A percentile compares a stretch with the other conserved stretches of the same genome.
phyloP scores from a whole-genome alignment of 2,797 vertebrate genomes.

The Amazonetta brasiliensis region DNA sequence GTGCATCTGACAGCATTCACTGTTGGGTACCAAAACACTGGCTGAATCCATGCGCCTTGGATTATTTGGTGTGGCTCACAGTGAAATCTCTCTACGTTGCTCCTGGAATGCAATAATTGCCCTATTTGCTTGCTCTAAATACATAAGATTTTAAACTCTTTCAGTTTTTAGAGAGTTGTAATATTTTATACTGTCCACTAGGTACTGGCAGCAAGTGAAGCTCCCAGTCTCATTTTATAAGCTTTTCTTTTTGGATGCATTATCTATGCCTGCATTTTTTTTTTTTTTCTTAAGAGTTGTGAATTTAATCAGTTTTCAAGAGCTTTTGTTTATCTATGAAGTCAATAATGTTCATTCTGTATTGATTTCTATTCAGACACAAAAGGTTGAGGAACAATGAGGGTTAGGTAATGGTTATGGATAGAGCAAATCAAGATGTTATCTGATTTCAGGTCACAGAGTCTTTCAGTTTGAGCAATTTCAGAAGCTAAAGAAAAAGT shows the following conservation, averaged over 20 bases:
- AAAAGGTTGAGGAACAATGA: background rate
- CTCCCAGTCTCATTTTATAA: background rate
- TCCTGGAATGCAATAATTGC: background rate
- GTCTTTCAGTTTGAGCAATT: background rate
- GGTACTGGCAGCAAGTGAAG: background rate
- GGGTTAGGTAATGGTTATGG: background rate
- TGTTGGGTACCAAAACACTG: background rate
- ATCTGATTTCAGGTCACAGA: background rate
- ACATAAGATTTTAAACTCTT: background rate
- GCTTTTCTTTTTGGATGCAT: background rate
- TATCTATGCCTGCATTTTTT: background rate
- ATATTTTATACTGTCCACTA: background rate
- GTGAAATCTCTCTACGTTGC: background rate
- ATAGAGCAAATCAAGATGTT: background rate
- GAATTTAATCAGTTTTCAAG: slow-evolving; percentile 3
- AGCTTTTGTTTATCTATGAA: background rate
- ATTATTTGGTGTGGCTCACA: background rate
- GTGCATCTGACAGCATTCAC: background rate
- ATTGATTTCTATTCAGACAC: background rate
- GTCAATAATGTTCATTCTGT: background rate
- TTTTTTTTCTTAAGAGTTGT: background rate
- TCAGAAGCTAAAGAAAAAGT: background rate
- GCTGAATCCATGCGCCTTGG: fast-evolving
- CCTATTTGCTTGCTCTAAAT: background rate
- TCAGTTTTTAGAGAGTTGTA: background rate